These are phyloP conservation scores for Dysidea cf. avara DNA, from an alignment of 37 sponge, comb jelly and placozoan species.

Conservation along the genomic window DNA sequence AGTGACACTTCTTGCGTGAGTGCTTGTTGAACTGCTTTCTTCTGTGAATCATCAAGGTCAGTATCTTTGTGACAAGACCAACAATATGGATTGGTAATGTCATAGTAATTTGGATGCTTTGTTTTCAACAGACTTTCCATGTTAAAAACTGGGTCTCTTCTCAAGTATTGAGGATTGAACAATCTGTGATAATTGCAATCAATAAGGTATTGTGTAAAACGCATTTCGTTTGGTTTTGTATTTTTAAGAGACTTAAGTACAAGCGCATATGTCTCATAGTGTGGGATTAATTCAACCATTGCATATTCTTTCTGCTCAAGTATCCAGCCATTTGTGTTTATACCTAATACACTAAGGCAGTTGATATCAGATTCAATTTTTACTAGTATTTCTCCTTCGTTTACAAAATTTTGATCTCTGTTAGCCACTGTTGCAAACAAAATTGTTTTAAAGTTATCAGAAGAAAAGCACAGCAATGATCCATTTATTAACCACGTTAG, in stretches of 20 bases:
- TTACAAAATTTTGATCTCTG: constrained; percentile 53
- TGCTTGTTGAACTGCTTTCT: constrained; percentile 62
- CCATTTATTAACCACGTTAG: too few species aligned
- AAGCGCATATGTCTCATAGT: constrained; percentile 88
- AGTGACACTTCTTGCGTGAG: constrained; percentile 75
- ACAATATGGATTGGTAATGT: background rate
- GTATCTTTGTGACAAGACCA: constrained; percentile 43
- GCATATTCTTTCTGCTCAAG: constrained; percentile 24
- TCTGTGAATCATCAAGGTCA: constrained; percentile 69
- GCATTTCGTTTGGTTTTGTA: constrained; percentile 55
- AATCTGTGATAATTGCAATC: constrained; percentile 2
- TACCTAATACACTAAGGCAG: too few species aligned
- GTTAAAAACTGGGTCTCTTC: too few species aligned
- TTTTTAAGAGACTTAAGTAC: constrained; percentile 57
- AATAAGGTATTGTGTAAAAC: constrained; percentile 67
- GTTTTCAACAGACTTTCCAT: too few species aligned
- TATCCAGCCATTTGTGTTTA: too few species aligned
- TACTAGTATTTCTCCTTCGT: constrained; percentile 38
- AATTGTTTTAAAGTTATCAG: too few species aligned
- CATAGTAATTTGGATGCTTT: background rate
- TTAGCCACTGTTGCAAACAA: constrained; percentile 82
- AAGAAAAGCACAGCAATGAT: too few species aligned
- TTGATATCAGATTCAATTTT: too few species aligned
- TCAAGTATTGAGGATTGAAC: too few species aligned
- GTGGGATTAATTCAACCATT: constrained; percentile 83